A percentile compares a stretch with the other conserved stretches of the same genome.
phyloP scores from a whole-genome alignment of 2,888 invertebrate species.

The Cerastis leucographa region DNA sequence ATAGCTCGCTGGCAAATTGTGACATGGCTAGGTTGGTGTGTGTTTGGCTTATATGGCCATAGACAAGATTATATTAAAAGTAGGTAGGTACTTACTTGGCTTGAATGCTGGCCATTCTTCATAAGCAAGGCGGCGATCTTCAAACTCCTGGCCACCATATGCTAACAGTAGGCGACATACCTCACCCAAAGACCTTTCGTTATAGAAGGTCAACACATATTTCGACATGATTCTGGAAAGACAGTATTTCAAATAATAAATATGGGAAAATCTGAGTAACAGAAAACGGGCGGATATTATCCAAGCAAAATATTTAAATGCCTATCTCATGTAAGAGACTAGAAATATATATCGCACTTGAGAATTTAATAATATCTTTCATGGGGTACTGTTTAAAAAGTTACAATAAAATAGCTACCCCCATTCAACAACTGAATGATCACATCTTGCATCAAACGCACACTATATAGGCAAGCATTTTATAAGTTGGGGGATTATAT shows the following conservation, averaged over 20 bases:
- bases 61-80: not conserved
- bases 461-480: too few relatives aligned
- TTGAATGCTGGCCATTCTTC: conserved; percentile 5
- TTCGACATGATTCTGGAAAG: conserved; percentile 77
- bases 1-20: too few relatives aligned
- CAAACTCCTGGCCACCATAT: conserved; percentile 91
- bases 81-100: not conserved
- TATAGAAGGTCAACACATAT: conserved; percentile 91
- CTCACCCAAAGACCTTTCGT: conserved; percentile 91
- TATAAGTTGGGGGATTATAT: too few relatives aligned
- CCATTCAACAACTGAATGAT: too few relatives aligned
- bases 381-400: too few relatives aligned
- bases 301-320: not conserved
- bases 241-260: not conserved
- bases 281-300: not conserved
- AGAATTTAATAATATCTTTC: too few relatives aligned
- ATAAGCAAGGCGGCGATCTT: conserved; percentile 82
- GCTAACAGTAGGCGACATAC: conserved; percentile 91
- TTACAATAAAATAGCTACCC: too few relatives aligned
- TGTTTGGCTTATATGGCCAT: not conserved
- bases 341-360: not conserved
- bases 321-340: not conserved
- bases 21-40: too few relatives aligned
- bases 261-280: not conserved
- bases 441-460: too few relatives aligned